phyloP scores from a whole-genome alignment of 1,140 invertebrate genomes.

The Dufourea novaeangliae region DNA sequence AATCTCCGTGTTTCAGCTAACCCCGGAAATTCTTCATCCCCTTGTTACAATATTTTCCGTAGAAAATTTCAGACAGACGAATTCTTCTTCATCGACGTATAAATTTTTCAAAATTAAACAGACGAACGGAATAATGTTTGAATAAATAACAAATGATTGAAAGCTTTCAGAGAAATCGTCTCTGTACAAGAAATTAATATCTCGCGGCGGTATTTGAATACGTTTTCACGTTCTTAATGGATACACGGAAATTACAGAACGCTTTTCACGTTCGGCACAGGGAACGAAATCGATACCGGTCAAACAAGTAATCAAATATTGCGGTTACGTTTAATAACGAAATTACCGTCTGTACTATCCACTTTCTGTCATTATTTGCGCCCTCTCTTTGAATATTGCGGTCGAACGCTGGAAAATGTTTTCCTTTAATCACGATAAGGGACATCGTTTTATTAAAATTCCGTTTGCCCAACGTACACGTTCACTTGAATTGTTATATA shows the following conservation, averaged over 20 bases:
- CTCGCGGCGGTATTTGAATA: background rate
- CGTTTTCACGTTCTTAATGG: background rate
- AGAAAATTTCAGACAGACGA: background rate
- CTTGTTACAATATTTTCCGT: background rate
- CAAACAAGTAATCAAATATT: constrained; percentile 33
- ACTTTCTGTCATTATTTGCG: constrained; percentile 3
- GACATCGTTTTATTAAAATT: constrained; percentile 1
- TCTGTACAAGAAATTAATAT: background rate
- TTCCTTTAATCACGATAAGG: too few relatives aligned
- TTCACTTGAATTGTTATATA: background rate
- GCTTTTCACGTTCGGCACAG: constrained; percentile 12
- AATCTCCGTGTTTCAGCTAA: background rate
- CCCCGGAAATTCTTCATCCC: background rate
- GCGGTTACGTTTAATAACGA: constrained; percentile 21
- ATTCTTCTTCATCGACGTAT: background rate
- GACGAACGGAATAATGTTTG: background rate
- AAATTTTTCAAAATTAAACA: too few relatives aligned
- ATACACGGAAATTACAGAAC: background rate
- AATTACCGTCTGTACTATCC: constrained; percentile 3
- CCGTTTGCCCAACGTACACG: background rate
- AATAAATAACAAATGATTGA: background rate
- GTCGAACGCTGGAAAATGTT: background rate
- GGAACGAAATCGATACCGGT: constrained; percentile 24
- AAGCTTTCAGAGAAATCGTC: background rate
- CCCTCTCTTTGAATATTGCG: constrained; percentile 21